Evolutionary conservation across 2,888 invertebrate genomes (phyloP).

Genomic region (Sminthurinus aureus): DNA sequence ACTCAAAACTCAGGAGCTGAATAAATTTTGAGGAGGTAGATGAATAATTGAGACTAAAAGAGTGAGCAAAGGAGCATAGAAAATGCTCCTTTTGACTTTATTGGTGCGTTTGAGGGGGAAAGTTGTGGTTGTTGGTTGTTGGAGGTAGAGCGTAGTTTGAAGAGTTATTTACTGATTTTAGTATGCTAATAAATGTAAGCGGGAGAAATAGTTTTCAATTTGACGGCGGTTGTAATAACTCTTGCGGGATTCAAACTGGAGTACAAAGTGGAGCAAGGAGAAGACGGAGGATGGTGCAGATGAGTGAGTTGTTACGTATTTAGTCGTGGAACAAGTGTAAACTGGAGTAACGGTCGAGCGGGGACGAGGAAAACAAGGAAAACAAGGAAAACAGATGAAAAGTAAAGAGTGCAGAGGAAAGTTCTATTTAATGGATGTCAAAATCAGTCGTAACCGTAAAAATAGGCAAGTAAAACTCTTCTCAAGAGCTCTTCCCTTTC

Average conservation of each 20-base stretch:
- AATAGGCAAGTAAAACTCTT: conserved; percentile 33
- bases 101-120: too few species aligned
- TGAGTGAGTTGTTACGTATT: not conserved
- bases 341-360: not conserved
- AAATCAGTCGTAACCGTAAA: conserved; percentile 31
- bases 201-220: too few species aligned
- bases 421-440: conserved; percentile 20
- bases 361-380: not conserved
- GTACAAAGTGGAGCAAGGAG: not conserved
- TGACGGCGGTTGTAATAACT: not conserved
- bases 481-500: conserved; percentile 16
- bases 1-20: too few species aligned
- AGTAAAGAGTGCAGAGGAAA: not conserved
- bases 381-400: not conserved
- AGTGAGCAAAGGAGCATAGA: too few species aligned
- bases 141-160: too few species aligned
- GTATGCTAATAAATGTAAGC: too few species aligned
- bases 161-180: too few species aligned
- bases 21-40: too few species aligned
- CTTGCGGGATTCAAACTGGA: not conserved
- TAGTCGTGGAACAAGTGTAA: too few species aligned
- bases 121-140: too few species aligned
- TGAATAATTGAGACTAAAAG: too few species aligned
- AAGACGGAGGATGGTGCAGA: not conserved
- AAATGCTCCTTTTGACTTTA: too few species aligned